phyloP scores from a whole-genome alignment of 1,140 invertebrate species.

The Zaprionus davidi region DNA sequence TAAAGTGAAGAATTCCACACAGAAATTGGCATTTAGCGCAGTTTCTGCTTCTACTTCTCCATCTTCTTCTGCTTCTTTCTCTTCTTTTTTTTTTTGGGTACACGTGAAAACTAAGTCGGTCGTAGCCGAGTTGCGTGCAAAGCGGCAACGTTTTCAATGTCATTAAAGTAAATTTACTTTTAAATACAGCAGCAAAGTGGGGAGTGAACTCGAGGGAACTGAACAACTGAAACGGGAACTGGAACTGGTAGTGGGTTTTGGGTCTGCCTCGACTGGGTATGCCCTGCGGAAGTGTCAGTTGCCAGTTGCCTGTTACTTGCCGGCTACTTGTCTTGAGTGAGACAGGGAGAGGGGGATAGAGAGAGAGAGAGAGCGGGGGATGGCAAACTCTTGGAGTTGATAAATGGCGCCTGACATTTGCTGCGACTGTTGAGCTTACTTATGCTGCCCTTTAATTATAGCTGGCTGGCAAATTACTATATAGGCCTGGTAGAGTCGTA shows the following conservation, averaged over 20 bases:
- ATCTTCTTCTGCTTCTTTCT: background rate
- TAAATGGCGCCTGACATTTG: slow-evolving; percentile 64
- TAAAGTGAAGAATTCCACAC: slow-evolving; percentile 26
- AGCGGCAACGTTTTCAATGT: slow-evolving; percentile 62
- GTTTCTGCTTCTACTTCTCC: background rate
- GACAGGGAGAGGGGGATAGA: background rate
- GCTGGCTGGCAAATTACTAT: slow-evolving; percentile 52
- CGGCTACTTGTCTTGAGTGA: slow-evolving; percentile 58
- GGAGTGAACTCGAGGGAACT: slow-evolving; percentile 22
- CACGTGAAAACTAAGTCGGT: slow-evolving; percentile 29
- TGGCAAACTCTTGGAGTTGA: slow-evolving; percentile 17
- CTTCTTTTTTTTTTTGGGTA: slow-evolving; percentile 29
- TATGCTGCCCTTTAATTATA: slow-evolving; percentile 50
- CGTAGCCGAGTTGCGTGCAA: slow-evolving; percentile 49
- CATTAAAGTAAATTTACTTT: slow-evolving; percentile 73
- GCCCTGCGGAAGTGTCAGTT: slow-evolving; percentile 52
- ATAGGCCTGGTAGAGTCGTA: slow-evolving; percentile 2
- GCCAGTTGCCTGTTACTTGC: slow-evolving; percentile 35
- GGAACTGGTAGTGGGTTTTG: background rate
- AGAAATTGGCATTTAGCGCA: slow-evolving; percentile 34
- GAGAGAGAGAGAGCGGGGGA: background rate
- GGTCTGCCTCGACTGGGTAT: slow-evolving; percentile 1
- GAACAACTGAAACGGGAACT: background rate
- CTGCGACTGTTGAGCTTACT: slow-evolving; percentile 49
- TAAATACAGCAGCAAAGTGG: slow-evolving; percentile 48